Conservation (phyloP, 2,797 vertebrate species). For the Platalea minor region DNA sequence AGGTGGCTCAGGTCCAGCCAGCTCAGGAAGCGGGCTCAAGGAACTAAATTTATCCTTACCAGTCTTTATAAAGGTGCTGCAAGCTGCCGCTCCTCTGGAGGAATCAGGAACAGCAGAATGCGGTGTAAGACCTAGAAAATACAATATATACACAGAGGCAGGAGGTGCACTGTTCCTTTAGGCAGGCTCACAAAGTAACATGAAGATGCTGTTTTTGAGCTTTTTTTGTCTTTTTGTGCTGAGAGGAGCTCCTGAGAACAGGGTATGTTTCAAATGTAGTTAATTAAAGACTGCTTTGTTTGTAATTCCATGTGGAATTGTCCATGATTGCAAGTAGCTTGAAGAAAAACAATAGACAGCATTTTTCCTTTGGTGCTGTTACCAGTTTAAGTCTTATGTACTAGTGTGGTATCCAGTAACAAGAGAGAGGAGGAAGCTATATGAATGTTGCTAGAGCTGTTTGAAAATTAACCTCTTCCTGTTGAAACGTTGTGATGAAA, state of each 20-base stretch:
- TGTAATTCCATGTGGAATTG: background rate
- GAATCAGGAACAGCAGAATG: background rate
- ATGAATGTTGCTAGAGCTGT: background rate
- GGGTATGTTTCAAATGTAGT: background rate
- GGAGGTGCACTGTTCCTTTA: background rate
- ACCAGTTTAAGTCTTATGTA: background rate
- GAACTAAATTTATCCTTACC: background rate
- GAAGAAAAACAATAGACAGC: background rate
- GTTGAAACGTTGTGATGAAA: background rate
- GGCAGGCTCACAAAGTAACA: background rate
- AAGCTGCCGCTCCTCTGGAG: background rate
- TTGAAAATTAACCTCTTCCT: background rate
- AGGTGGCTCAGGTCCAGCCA: background rate
- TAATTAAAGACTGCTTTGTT: conserved; percentile 44
- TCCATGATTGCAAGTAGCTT: background rate
- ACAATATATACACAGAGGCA: background rate
- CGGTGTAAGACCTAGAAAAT: background rate
- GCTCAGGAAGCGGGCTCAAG: background rate
- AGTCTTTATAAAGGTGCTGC: background rate
- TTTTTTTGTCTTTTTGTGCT: background rate
- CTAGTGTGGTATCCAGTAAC: background rate
- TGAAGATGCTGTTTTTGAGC: background rate
- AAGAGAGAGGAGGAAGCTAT: background rate
- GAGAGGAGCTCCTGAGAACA: background rate
- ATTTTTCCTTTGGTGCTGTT: background rate